Evolutionary conservation across 53 echinoderm and acorn worm genomes (phyloP), one percentile per base, ranked within the genome.

Genomic region (Echinometra lucunter): DNA sequence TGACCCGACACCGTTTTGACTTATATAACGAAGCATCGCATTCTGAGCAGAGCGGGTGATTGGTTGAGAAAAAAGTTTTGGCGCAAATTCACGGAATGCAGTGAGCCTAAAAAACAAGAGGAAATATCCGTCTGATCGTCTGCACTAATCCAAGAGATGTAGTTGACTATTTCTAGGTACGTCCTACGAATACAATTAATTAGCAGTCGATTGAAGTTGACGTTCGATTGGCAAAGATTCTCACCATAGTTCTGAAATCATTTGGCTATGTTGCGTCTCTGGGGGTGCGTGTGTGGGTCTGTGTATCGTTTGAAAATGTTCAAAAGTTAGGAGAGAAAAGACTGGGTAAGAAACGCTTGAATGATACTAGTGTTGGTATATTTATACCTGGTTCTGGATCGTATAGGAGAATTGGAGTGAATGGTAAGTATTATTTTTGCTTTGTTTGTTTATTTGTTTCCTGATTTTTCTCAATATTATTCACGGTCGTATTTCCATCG

Each of bases 71-170:
- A 12, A 78, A 38, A 18, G 18, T 38, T 40, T 78, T 78, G 78
- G 78, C 78, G 38, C 78, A 42, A 78, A 38, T 78, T 78, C 78
- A 78, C 40, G 21, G 78, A 78, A 4, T 32, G 72, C 72, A 72
- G 72, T 78, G 40, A 40, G 78, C 38, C 42, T 23, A 78, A 78
- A 63, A 72, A 78, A 78, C 56, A 88, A 18, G 88, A 88, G 88
- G 88, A 88, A 55, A 88, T 88, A 49, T 7, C 88, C 49, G 88
- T 88, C 88, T 88, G 88, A 88, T 88, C 88, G 88, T 32, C 56
- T 88, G 55, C 28, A 56, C 56, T 88, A 53, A 88, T 88, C 88
- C 17, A 56, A 55, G 88, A 49, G 13, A 55, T 53, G 30, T 13
- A 88, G 88, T 32, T 32, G 12, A 55, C 88, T 88, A 88, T 88